These are phyloP conservation scores for Notothenia coriiceps DNA, from an alignment of 2,113 vertebrate genomes.

Conservation along the genomic window DNA sequence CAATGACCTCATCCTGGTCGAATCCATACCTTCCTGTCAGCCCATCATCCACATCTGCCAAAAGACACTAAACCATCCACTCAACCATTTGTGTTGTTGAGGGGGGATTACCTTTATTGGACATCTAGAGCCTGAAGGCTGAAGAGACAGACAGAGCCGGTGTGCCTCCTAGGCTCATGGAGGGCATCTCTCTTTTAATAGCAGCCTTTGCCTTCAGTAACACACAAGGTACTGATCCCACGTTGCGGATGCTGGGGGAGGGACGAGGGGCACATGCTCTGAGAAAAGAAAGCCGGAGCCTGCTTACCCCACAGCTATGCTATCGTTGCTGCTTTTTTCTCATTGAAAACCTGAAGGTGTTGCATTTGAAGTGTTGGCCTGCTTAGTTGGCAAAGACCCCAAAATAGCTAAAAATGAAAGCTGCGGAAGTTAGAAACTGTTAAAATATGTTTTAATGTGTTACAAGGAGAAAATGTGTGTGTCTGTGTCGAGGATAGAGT, in stretches of 20 bases:
- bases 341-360: constrained; percentile 45
- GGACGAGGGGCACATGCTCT: constrained; percentile 44
- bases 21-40: constrained; percentile 74
- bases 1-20: constrained; percentile 66
- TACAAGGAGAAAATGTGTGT: neutral
- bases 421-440: constrained; percentile 17
- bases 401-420: constrained; percentile 57
- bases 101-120: constrained; percentile 73
- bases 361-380: constrained; percentile 62
- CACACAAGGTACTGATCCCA: constrained; percentile 65
- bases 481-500: neutral
- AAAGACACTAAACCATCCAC: constrained; percentile 63
- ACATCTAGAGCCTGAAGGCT: constrained; percentile 67
- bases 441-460: constrained; percentile 42
- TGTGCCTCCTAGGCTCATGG: constrained; percentile 47
- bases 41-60: constrained; percentile 68
- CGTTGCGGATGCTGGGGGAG: constrained; percentile 50
- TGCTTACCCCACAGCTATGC: constrained; percentile 54
- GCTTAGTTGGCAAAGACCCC: constrained; percentile 38
- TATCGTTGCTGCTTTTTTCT: constrained; percentile 30
- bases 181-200: constrained; percentile 73
- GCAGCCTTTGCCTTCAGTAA: constrained; percentile 69
- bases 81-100: constrained; percentile 46
- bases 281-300: constrained; percentile 52
- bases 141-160: constrained; percentile 57